phyloP scores from a whole-genome alignment of 2,113 vertebrate genomes.

The Kobus ellipsiprymnus region DNA sequence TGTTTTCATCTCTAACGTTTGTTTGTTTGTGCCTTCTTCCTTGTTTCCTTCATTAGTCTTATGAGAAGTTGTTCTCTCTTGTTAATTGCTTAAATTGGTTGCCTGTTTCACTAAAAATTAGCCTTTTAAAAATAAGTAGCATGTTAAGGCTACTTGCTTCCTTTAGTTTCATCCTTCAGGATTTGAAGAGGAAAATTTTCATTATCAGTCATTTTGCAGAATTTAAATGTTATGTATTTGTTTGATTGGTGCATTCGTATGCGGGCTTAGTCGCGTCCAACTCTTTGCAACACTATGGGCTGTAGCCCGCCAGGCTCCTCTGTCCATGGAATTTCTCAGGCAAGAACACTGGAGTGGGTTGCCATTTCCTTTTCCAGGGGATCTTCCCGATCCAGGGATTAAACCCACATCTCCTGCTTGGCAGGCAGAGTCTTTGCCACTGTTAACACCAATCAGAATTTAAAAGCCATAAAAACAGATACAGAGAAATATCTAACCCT shows the following conservation, averaged over 20 bases:
- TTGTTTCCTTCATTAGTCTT: neutral
- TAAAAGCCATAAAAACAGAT: neutral
- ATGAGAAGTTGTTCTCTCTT: neutral
- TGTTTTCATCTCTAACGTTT: neutral
- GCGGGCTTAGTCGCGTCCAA: rapidly evolving
- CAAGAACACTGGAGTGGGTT: neutral
- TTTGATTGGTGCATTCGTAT: neutral
- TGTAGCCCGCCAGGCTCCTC: neutral
- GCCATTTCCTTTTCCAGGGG: neutral
- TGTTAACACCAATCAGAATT: neutral
- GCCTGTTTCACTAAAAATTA: neutral
- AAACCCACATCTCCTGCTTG: neutral
- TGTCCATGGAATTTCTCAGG: neutral
- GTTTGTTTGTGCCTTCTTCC: neutral
- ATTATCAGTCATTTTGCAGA: neutral
- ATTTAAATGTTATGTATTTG: neutral
- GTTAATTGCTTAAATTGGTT: neutral
- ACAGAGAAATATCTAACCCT: neutral
- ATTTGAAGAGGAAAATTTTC: neutral
- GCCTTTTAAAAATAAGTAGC: neutral
- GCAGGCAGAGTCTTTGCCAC: neutral
- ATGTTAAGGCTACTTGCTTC: neutral
- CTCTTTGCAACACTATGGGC: neutral
- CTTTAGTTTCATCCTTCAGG: neutral
- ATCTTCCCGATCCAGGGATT: neutral